Evolutionary conservation across 2,888 invertebrate genomes (phyloP), one percentile per base, ranked within the genome.

Genomic region (Kuschelorhynchus macadamiae): DNA sequence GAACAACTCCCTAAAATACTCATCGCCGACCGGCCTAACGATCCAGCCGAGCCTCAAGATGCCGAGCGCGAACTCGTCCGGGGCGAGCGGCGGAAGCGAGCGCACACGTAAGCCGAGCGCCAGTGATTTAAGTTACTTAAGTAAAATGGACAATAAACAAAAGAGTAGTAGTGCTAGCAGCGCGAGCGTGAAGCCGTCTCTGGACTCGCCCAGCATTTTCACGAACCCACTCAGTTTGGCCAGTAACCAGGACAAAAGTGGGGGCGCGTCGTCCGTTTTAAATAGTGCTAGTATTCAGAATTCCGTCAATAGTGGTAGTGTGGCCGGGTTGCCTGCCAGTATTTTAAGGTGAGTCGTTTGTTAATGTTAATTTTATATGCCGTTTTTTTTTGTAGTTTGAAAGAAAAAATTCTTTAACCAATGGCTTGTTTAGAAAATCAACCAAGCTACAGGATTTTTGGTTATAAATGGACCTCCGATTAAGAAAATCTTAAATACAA

Each of bases 301-400:
- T 65, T 76, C 80, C 59, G 78, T 79, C 64, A 79, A 80, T 72
- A 74, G 72, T 71, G 77, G 77, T 72, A 77, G 78, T 71, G 76
- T 75, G 67, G 75, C 77, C 66, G 77, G 77, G 74, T 70, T 87
- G 81, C 85, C 85, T 67, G 80, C 85, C 70, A 85, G 85, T 78
- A 85, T 85, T 76, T 81, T 85, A 77, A 85, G 85, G 85, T 85
- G 78, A 83, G 80, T 47, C 0, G 16, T 30, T 9, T 16, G 8
- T 8, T 30, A 42, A 42, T 33, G 1, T 3, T 1, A 12, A 9
- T 33, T 1, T 33, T 1, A 12, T 33, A 12, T 3, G 9, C 12
- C 12, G 14, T 41, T 11, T 14, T 41, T 41, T 41, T 44, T 44
- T 12, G 9, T 21, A 55, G 42, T 39, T 41, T n/a, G n/a, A n/a